Percentiles rank a stretch among this genome's conserved stretches.
These are phyloP conservation scores for Tetragnatha versicolor DNA, from an alignment of 1,140 invertebrate genomes.

Conservation along the genomic window DNA sequence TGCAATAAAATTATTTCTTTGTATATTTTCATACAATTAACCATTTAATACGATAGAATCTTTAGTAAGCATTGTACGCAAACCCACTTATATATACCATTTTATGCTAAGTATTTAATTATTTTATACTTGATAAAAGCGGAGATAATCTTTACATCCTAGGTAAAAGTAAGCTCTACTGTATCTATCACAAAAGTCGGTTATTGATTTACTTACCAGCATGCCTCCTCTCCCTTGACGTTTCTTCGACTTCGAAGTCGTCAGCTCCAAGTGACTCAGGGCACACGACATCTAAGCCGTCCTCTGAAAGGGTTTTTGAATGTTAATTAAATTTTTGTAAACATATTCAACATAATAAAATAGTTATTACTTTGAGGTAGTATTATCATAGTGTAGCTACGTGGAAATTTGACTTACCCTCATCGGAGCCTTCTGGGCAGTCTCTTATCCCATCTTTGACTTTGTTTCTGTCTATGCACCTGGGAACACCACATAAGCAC, in stretches of 20 bases:
- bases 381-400: neutral
- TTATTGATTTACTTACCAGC: conserved; percentile 1
- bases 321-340: neutral
- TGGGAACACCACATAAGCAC: conserved; percentile 61
- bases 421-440: conserved; percentile 63
- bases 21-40: too few relatives aligned
- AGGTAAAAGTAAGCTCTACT: too few relatives aligned
- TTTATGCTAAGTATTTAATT: too few relatives aligned
- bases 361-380: neutral
- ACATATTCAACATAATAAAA: neutral
- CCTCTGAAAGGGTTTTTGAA: neutral
- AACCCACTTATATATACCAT: too few relatives aligned
- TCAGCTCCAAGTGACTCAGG: neutral
- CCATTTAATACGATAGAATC: too few relatives aligned
- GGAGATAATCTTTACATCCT: too few relatives aligned
- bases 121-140: too few relatives aligned
- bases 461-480: conserved; percentile 59
- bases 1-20: too few relatives aligned
- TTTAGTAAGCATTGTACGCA: too few relatives aligned
- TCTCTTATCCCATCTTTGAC: conserved; percentile 61
- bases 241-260: conserved; percentile 24
- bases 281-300: conserved; percentile 5
- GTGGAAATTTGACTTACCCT: too few relatives aligned
- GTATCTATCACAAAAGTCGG: too few relatives aligned
- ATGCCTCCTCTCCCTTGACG: conserved; percentile 29